Evolutionary conservation across 2,888 invertebrate genomes (phyloP).

Genomic region (Sipha maydis): DNA sequence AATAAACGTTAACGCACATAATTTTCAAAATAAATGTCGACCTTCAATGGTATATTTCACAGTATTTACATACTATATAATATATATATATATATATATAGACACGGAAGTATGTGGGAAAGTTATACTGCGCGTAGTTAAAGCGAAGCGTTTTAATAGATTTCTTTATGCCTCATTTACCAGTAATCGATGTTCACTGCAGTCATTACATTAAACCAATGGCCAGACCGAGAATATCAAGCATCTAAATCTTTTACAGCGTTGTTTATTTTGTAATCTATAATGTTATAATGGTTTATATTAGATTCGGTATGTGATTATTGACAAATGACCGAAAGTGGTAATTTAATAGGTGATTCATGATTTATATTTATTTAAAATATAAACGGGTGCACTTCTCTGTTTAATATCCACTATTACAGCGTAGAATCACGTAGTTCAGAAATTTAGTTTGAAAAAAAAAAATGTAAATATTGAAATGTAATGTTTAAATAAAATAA

Average conservation of each 20-base stretch:
- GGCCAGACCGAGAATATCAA: background rate
- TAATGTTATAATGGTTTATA: constrained; percentile 8
- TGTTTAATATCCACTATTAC: no score
- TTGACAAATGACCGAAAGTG: constrained; percentile 16
- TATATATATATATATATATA: no score
- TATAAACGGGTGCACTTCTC: no score
- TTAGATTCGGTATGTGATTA: constrained; percentile 18
- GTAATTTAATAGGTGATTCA: no score
- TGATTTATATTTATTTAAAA: no score
- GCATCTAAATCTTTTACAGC: background rate
- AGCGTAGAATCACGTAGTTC: no score
- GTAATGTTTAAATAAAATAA: no score
- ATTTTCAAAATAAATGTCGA: no score
- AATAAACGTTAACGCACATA: no score
- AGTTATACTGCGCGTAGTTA: background rate
- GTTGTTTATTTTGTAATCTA: constrained; percentile 31
- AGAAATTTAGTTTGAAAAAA: no score
- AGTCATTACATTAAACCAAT: background rate
- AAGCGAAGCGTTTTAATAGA: constrained; percentile 34
- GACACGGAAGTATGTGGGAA: constrained; percentile 14
- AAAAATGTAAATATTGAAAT: no score
- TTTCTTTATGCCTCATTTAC: constrained; percentile 51
- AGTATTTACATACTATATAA: background rate
- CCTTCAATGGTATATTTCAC: background rate
- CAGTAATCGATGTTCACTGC: constrained; percentile 23